phyloP scores from a whole-genome alignment of 2,888 invertebrate genomes.

The Thymelicus acteon region DNA sequence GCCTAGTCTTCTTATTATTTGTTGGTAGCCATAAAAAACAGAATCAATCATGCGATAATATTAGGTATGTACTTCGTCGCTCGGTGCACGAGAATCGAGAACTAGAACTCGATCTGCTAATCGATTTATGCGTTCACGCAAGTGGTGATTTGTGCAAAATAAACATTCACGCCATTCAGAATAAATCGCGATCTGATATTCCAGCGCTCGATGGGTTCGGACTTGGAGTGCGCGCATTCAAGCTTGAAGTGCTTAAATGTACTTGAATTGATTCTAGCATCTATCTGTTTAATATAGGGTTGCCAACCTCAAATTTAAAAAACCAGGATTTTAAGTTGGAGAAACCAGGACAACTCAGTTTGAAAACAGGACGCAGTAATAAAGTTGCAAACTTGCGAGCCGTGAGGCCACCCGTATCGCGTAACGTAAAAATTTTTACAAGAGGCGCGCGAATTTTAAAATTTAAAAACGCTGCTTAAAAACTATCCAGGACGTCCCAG shows the following conservation, averaged over 20 bases:
- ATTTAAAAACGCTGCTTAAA: too few species aligned
- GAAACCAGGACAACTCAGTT: too few species aligned
- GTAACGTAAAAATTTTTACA: too few species aligned
- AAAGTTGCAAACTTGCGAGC: too few species aligned
- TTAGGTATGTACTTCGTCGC: background rate
- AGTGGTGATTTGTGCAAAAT: slow-evolving; percentile 29
- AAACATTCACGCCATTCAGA: slow-evolving; percentile 29
- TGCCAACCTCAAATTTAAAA: too few species aligned
- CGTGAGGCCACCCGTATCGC: too few species aligned
- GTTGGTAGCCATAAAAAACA: slow-evolving; percentile 15
- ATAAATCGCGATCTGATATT: slow-evolving; percentile 33
- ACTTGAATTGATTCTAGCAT: slow-evolving; percentile 27
- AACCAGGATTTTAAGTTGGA: too few species aligned
- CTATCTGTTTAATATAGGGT: slow-evolving; percentile 16
- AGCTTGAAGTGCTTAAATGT: slow-evolving; percentile 23
- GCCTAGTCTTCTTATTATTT: slow-evolving; percentile 8
- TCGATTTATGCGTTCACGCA: slow-evolving; percentile 29
- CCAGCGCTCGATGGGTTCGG: slow-evolving; percentile 21
- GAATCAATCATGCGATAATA: slow-evolving; percentile 16
- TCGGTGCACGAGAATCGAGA: background rate
- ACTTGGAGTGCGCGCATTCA: slow-evolving; percentile 23
- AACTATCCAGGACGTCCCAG: too few species aligned
- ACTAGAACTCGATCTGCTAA: slow-evolving; percentile 11
- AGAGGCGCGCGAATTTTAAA: too few species aligned
- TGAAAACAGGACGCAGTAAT: too few species aligned